Evolutionary conservation across 2,797 vertebrate genomes (phyloP), one percentile per base, ranked within the genome.

Genomic region (Phyllotis vaccarum): DNA sequence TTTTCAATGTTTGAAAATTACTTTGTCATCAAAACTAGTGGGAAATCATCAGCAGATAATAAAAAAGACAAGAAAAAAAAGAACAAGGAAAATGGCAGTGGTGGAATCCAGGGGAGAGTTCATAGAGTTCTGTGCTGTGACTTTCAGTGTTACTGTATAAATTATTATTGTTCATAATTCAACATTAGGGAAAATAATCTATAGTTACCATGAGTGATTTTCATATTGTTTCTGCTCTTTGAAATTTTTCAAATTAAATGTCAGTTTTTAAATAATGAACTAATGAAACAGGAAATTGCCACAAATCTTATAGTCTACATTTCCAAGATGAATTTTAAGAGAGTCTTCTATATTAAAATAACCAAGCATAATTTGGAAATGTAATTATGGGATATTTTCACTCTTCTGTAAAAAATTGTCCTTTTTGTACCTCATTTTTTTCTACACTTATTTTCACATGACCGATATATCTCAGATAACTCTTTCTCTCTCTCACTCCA

Each of bases 1-100:
- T 92, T 92, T 75, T 90, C 80, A 60, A 60, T 92, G 68, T 91
- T 49, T 95, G 40, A 78, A 90, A 95, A 86, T 89, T 43, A 92
- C 17, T 60, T 89, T 74, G 72, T 66, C 27, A 37, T 60, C 14
- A 22, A 88, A 70, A 29, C 5, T 62, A 52, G 66, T 37, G 4
- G 34, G 10, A 37, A 19, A 81, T 52, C 11, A 43, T 66, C 8
- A 27, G 31, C 56, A 86, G 16, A 56, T 76, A 68, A 49, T 9
- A 49, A 49, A 49, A 49, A 49, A 9, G 46, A 49, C 4, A 89
- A 5, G 52, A 46, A 78, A 85, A 86, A 31, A 43, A 86, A 74
- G 19, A 9, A 9, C 31, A 17, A 49, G 40, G 81, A 29, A 72
- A 72, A 86, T 75, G 12, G 6, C 64, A 76, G 60, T 56, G 46